Evolutionary conservation across 2,113 vertebrate species (phyloP).

Genomic region (Melanocharis versteri): DNA sequence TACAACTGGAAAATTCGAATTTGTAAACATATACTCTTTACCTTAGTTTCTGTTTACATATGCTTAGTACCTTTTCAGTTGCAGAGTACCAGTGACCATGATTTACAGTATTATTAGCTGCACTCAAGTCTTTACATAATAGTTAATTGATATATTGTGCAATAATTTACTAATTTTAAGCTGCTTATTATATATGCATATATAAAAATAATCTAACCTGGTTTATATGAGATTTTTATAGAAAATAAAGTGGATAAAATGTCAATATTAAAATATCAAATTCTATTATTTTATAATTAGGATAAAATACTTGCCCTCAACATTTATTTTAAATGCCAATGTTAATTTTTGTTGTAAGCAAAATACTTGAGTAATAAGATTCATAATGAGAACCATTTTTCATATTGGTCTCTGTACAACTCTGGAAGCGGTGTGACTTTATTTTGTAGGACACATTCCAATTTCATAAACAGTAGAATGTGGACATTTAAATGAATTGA

Average conservation of each 20-base stretch:
- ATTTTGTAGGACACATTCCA: neutral
- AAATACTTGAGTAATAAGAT: neutral
- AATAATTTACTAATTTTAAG: neutral
- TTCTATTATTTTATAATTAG: neutral
- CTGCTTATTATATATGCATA: neutral
- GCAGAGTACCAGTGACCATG: neutral
- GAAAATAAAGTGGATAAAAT: neutral
- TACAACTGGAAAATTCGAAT: neutral
- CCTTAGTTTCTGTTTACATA: neutral
- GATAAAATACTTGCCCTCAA: neutral
- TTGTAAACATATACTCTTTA: neutral
- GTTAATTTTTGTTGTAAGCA: neutral
- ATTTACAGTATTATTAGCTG: neutral
- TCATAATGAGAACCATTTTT: neutral
- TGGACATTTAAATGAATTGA: constrained; percentile 5
- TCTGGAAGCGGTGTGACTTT: neutral
- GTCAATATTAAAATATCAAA: neutral
- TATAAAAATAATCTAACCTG: neutral
- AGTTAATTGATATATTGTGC: neutral
- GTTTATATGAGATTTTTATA: neutral
- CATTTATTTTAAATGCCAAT: neutral
- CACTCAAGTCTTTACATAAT: neutral
- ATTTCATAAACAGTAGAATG: neutral
- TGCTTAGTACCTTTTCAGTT: neutral
- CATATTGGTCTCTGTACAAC: neutral